Conservation (phyloP, 2,113 vertebrate genomes). For the Salvelinus alpinus region DNA sequence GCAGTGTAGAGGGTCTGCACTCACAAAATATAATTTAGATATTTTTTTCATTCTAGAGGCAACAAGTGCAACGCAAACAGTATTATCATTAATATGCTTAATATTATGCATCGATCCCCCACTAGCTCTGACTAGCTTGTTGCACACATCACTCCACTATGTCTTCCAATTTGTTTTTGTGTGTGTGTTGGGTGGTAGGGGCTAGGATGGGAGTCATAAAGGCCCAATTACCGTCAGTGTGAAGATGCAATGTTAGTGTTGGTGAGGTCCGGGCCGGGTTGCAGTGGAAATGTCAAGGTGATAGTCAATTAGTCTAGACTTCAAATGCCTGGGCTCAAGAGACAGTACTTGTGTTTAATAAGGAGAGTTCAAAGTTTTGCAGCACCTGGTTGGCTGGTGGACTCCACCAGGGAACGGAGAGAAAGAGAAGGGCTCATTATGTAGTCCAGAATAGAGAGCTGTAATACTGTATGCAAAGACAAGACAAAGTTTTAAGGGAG, state of each 20-base stretch:
- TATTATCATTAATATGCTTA: too few species aligned
- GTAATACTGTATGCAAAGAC: not conserved
- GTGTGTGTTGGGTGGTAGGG: constrained; percentile 3
- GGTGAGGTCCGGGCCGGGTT: constrained; percentile 43
- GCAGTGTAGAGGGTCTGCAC: too few species aligned
- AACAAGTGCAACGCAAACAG: too few species aligned
- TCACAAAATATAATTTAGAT: too few species aligned
- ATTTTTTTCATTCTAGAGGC: too few species aligned
- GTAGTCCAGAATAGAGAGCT: not conserved
- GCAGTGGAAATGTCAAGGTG: constrained; percentile 56
- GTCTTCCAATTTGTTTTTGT: not conserved
- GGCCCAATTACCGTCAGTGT: constrained; percentile 52
- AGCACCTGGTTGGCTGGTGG: constrained; percentile 41
- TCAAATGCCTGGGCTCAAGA: constrained; percentile 58
- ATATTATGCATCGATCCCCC: too few species aligned
- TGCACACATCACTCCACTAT: not conserved
- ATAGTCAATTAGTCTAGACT: constrained; percentile 55
- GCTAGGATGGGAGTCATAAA: constrained; percentile 19
- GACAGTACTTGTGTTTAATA: constrained; percentile 43
- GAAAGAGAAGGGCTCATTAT: constrained; percentile 30
- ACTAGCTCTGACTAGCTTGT: too few species aligned
- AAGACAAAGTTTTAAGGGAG: not conserved
- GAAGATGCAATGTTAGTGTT: constrained; percentile 51
- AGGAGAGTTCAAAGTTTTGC: constrained; percentile 41
- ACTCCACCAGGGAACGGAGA: not conserved